Conservation (phyloP, 2,888 invertebrate species). For the Theretra japonica region DNA sequence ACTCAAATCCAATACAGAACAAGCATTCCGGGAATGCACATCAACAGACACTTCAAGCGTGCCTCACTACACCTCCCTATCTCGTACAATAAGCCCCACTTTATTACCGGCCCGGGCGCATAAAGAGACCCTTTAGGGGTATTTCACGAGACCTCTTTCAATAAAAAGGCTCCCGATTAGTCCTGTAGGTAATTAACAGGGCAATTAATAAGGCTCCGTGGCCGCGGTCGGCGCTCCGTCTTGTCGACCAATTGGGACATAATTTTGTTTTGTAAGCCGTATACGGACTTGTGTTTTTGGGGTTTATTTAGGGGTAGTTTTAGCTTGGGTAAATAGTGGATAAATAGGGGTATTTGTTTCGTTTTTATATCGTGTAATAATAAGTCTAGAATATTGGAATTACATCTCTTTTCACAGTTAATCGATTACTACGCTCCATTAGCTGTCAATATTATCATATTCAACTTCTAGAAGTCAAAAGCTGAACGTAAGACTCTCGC, state of each 20-base stretch:
- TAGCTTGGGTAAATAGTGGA: background rate
- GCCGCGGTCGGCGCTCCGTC: conserved; percentile 2
- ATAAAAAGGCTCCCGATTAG: conserved; percentile 44
- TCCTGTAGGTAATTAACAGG: conserved; percentile 41
- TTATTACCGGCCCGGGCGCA: conserved; percentile 29
- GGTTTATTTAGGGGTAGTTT: background rate
- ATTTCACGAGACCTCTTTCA: conserved; percentile 39
- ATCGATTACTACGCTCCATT: too few relatives aligned
- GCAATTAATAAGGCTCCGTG: conserved; percentile 39
- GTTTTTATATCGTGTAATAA: too few relatives aligned
- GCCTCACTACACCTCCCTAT: conserved; percentile 14
- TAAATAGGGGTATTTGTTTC: too few relatives aligned
- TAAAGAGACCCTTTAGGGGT: conserved; percentile 32
- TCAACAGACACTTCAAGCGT: background rate
- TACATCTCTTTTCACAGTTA: too few relatives aligned
- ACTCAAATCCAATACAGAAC: background rate
- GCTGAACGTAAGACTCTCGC: too few relatives aligned
- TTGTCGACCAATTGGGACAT: conserved; percentile 2
- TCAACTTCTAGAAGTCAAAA: too few relatives aligned
- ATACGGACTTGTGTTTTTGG: background rate
- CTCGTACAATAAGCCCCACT: conserved; percentile 8
- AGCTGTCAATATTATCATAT: too few relatives aligned
- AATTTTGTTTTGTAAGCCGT: background rate
- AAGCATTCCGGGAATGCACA: background rate
- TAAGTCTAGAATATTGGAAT: too few relatives aligned